Evolutionary conservation across 2,888 invertebrate species (phyloP).

Genomic region (Cheilosia grossa): DNA sequence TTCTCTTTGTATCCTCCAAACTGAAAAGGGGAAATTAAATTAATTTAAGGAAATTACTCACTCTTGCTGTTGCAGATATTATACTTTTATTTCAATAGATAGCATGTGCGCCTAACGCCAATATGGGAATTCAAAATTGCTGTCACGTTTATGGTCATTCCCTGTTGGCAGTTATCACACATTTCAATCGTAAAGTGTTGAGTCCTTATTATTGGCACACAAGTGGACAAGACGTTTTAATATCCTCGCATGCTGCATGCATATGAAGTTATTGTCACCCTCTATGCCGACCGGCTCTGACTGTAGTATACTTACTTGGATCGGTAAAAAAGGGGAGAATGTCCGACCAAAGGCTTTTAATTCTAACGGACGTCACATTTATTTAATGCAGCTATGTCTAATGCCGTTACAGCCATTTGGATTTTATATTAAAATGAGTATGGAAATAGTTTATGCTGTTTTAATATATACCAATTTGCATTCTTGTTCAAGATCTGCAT

Average conservation of each 20-base stretch:
- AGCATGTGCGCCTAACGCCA: conserved; percentile 25
- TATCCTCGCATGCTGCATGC: conserved; percentile 51
- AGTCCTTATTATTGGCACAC: conserved; percentile 43
- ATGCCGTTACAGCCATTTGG: conserved; percentile 32
- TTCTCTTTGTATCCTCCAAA: conserved; percentile 50
- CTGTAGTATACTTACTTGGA: background rate
- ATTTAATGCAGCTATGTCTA: conserved; percentile 33
- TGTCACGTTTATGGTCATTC: conserved; percentile 62
- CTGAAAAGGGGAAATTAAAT: conserved; percentile 59
- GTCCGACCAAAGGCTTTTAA: conserved; percentile 25
- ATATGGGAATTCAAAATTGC: conserved; percentile 48
- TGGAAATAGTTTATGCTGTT: background rate
- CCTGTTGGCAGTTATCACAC: conserved; percentile 48
- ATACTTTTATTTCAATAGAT: conserved; percentile 9
- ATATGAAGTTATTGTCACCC: conserved; percentile 4
- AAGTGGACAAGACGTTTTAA: conserved; percentile 58
- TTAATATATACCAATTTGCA: background rate
- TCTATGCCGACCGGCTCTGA: background rate
- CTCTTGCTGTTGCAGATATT: conserved; percentile 16
- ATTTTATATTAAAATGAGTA: conserved; percentile 23
- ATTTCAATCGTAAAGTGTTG: conserved; percentile 46
- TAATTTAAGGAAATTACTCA: conserved; percentile 62
- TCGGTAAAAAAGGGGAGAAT: conserved; percentile 19
- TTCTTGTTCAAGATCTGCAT: background rate
- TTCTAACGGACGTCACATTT: conserved; percentile 21